Conservation (phyloP, 2,888 invertebrate genomes). For the Pachymerium ferrugineum region DNA sequence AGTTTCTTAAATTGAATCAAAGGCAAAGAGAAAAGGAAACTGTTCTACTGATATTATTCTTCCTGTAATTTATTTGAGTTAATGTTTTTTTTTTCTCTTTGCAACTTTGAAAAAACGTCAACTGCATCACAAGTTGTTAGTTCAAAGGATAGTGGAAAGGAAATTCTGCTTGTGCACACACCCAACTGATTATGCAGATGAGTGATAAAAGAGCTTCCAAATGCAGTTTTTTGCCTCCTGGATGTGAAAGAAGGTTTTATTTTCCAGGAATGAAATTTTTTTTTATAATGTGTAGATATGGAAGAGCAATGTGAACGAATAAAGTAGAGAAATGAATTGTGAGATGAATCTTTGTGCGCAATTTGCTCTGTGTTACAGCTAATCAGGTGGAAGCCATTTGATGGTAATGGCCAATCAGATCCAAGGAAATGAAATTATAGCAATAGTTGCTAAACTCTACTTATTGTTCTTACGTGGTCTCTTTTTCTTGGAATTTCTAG, state of each 20-base stretch:
- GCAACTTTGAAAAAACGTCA: neutral
- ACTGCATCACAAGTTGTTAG: neutral
- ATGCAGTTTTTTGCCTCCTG: neutral
- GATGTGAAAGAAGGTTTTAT: neutral
- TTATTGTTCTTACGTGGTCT: too few relatives aligned
- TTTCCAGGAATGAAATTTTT: too few relatives aligned
- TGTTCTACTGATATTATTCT: neutral
- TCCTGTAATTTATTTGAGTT: neutral
- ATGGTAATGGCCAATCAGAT: too few relatives aligned
- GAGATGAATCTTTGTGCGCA: too few relatives aligned
- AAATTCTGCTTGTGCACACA: neutral
- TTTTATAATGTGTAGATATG: too few relatives aligned
- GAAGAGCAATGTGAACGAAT: too few relatives aligned
- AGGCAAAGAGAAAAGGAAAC: neutral
- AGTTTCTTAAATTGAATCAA: neutral
- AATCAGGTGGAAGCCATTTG: too few relatives aligned
- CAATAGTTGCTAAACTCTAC: too few relatives aligned
- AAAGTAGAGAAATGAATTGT: too few relatives aligned
- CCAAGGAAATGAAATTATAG: too few relatives aligned
- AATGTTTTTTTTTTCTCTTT: neutral
- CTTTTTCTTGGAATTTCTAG: too few relatives aligned
- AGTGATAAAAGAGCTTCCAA: neutral
- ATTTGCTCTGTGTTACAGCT: too few relatives aligned
- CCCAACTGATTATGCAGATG: neutral
- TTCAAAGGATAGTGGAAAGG: neutral